Conservation (phyloP, 2,888 invertebrate species). For the Caenorhabditis becei region DNA sequence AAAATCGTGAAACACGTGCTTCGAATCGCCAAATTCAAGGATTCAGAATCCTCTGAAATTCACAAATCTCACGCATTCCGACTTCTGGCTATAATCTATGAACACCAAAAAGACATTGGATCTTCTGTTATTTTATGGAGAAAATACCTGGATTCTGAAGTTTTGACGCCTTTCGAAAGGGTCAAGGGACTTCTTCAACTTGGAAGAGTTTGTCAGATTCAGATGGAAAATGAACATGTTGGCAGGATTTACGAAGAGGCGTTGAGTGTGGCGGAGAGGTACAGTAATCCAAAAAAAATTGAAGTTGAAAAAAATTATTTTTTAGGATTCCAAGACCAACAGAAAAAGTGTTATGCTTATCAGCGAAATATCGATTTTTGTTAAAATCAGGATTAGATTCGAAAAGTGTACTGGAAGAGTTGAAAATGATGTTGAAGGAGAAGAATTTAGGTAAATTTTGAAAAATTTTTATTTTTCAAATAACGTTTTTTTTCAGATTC, state of each 20-base stretch:
- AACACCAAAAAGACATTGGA: constrained; percentile 59
- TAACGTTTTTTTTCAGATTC: constrained; percentile 26
- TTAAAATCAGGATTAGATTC: constrained; percentile 2
- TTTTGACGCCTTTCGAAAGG: constrained; percentile 16
- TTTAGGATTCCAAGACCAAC: constrained; percentile 29
- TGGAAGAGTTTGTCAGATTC: constrained; percentile 19
- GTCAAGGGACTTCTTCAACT: constrained; percentile 39
- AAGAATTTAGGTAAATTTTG: background rate
- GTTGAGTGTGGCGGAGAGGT: constrained; percentile 13
- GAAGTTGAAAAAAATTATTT: constrained; percentile 4
- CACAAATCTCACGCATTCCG: constrained; percentile 52
- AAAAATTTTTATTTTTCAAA: background rate
- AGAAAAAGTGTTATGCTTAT: constrained; percentile 24
- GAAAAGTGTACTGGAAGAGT: constrained; percentile 4
- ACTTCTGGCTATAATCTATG: constrained; percentile 62
- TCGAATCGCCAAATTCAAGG: background rate
- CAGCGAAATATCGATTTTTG: constrained; percentile 46
- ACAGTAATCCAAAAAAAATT: background rate
- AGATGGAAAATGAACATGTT: constrained; percentile 26
- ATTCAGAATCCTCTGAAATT: background rate
- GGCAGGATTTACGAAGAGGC: constrained; percentile 27
- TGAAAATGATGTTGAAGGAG: constrained; percentile 4
- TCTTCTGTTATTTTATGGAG: constrained; percentile 58
- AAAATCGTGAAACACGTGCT: constrained; percentile 56
- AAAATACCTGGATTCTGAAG: constrained; percentile 42